Evolutionary conservation across 2,888 invertebrate species (phyloP).

Genomic region (Ectropis crepuscularia): DNA sequence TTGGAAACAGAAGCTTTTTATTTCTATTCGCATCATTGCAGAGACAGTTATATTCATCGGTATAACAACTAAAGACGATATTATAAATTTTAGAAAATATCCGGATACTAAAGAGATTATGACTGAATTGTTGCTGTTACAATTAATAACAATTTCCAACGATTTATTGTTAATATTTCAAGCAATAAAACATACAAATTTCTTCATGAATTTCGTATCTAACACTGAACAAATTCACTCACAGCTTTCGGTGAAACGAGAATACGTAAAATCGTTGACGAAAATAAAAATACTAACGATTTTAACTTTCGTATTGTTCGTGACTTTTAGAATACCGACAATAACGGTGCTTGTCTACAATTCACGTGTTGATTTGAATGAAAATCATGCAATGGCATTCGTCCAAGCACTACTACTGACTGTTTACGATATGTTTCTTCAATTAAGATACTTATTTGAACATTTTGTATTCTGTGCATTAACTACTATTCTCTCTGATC

Average conservation of each 20-base stretch:
- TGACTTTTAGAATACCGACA: background rate
- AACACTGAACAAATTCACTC: background rate
- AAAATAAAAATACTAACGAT: background rate
- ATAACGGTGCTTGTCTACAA: background rate
- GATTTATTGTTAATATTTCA: slow-evolving; percentile 1
- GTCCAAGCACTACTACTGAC: background rate
- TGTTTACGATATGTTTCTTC: background rate
- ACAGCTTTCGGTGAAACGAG: background rate
- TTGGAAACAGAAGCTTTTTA: background rate
- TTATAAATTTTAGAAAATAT: background rate
- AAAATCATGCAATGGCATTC: background rate
- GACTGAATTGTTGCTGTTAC: background rate
- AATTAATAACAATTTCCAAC: background rate
- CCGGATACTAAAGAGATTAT: background rate
- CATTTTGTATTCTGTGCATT: slow-evolving; percentile 2
- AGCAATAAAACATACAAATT: background rate
- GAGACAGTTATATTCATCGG: background rate
- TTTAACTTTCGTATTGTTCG: background rate
- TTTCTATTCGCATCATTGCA: slow-evolving; percentile 1
- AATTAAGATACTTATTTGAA: slow-evolving; percentile 6
- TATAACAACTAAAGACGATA: background rate
- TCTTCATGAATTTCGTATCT: slow-evolving; percentile 3
- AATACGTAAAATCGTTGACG: slow-evolving; percentile 2
- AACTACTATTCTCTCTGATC: slow-evolving; percentile 1
- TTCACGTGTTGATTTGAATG: background rate